phyloP scores from a whole-genome alignment of 2,888 invertebrate species.

The Odontomyia ornata region DNA sequence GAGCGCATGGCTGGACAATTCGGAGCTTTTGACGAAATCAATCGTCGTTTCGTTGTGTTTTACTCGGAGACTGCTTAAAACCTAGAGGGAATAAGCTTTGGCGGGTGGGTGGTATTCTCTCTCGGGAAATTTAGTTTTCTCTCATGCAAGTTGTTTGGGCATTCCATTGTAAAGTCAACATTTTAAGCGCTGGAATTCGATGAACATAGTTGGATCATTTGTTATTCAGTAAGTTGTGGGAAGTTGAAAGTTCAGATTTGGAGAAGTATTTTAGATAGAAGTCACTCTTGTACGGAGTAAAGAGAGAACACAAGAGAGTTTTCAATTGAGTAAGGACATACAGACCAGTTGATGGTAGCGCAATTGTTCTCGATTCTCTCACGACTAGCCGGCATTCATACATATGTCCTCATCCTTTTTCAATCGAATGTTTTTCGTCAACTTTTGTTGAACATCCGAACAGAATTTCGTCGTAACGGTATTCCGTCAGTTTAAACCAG shows the following conservation, averaged over 20 bases:
- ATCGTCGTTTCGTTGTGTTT: background rate
- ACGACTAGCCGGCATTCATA: constrained; percentile 3
- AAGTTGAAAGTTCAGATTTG: background rate
- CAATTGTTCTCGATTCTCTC: constrained; percentile 3
- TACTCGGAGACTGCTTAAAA: background rate
- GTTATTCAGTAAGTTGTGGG: constrained; percentile 10
- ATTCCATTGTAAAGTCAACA: constrained; percentile 28
- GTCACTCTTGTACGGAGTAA: no score
- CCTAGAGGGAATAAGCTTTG: background rate
- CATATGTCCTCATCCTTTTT: background rate
- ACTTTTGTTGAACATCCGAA: constrained; percentile 30
- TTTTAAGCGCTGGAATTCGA: constrained; percentile 20
- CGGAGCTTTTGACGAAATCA: constrained; percentile 18
- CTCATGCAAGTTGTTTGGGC: background rate
- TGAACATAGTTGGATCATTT: constrained; percentile 18
- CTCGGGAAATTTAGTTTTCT: background rate
- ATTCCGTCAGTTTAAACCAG: constrained; percentile 59
- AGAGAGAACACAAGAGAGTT: no score
- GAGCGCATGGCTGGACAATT: background rate
- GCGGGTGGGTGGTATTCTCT: background rate
- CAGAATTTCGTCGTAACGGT: background rate
- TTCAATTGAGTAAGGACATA: background rate
- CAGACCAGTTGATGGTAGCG: constrained; percentile 1
- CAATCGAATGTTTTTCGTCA: constrained; percentile 21
- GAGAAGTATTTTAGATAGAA: background rate